These are phyloP conservation scores for Zonotrichia albicollis DNA, from an alignment of 2,797 vertebrate genomes.

Conservation along the genomic window DNA sequence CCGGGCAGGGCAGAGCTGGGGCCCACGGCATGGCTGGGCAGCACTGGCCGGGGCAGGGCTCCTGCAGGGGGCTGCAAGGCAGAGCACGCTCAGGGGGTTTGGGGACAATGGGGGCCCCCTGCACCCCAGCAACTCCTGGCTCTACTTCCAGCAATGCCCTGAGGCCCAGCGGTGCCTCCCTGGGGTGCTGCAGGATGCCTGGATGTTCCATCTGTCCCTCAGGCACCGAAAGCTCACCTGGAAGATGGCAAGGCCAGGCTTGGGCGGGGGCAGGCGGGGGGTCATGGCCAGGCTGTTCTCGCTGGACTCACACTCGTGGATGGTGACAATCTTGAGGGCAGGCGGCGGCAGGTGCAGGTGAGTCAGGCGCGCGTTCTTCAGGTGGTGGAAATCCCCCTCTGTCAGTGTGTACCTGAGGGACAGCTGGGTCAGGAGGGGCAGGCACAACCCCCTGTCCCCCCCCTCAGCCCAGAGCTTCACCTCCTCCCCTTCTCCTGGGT, in stretches of 20 bases:
- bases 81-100: neutral
- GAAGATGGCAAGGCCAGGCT: slow-evolving; percentile 93
- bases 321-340: slow-evolving; percentile 92
- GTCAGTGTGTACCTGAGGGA: slow-evolving; percentile 92
- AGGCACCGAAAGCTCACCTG: slow-evolving; percentile 85
- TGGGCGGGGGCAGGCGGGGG: slow-evolving; percentile 75
- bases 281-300: slow-evolving; percentile 88
- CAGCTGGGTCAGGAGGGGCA: neutral
- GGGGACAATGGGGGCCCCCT: neutral
- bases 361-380: slow-evolving; percentile 95
- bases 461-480: slow-evolving; percentile 65
- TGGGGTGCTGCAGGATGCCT: neutral
- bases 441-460: rapidly evolving
- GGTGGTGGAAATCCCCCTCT: slow-evolving; percentile 95
- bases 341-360: slow-evolving; percentile 88
- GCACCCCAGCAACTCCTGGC: rapidly evolving
- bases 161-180: neutral
- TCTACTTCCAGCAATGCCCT: neutral
- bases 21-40: slow-evolving; percentile 84
- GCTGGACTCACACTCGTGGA: slow-evolving; percentile 91
- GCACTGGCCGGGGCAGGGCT: slow-evolving; percentile 83
- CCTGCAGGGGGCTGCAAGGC: slow-evolving; percentile 76
- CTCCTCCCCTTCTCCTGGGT: slow-evolving; percentile 93
- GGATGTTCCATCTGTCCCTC: too few relatives aligned
- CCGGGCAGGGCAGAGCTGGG: slow-evolving; percentile 91